Conservation (phyloP, 2,113 vertebrate genomes). For the Pogonocichla stellata region DNA sequence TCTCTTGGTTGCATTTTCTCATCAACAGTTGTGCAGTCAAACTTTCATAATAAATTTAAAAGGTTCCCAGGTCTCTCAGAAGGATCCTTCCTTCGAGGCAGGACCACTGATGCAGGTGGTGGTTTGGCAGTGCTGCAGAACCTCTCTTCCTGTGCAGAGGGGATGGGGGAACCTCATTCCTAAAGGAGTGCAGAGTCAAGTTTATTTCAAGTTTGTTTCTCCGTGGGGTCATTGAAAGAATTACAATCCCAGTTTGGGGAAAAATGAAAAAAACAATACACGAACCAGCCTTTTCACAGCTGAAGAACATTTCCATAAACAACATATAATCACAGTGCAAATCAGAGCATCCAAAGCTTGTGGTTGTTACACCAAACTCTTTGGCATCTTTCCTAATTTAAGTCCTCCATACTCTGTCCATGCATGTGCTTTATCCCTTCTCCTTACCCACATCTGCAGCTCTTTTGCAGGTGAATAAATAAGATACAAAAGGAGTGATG, state of each 20-base stretch:
- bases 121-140: not conserved
- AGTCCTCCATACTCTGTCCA: not conserved
- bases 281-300: not conserved
- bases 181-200: not conserved
- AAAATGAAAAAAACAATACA: rapidly evolving
- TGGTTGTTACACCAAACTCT: not conserved
- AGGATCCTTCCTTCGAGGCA: not conserved
- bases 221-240: not conserved
- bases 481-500: not conserved
- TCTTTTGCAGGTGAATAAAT: not conserved
- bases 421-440: not conserved
- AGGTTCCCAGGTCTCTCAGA: not conserved
- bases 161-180: not conserved
- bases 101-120: not conserved
- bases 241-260: not conserved
- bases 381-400: not conserved
- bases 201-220: not conserved
- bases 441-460: not conserved
- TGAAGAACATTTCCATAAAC: not conserved
- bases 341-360: not conserved
- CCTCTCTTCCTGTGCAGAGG: not conserved
- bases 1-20: not conserved
- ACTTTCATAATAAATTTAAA: not conserved
- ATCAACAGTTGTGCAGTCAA: rapidly evolving
- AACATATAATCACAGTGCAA: not conserved